Conservation (phyloP, 2,113 vertebrate species). For the Solea senegalensis region DNA sequence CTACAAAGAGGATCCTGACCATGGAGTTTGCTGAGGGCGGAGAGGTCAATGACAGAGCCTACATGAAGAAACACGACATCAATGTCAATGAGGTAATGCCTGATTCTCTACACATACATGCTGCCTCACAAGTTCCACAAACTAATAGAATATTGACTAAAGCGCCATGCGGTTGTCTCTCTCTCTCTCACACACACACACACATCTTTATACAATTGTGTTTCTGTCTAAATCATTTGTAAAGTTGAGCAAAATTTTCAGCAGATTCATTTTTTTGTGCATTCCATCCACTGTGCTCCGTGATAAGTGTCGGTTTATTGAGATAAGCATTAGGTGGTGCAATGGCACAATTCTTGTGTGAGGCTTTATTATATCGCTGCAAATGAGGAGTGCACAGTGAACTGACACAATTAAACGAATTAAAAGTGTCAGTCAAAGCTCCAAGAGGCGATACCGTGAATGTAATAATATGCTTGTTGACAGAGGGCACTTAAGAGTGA, state of each 20-base stretch:
- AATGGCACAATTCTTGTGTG: no score
- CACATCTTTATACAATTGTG: background rate
- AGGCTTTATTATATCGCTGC: background rate
- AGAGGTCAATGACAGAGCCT: conserved; percentile 92
- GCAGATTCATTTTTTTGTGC: background rate
- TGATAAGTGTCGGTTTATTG: no score
- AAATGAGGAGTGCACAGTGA: background rate
- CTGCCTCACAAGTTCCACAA: no score
- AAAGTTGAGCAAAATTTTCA: background rate
- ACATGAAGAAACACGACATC: conserved; percentile 90
- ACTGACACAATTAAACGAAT: background rate
- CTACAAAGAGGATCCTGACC: conserved; percentile 90
- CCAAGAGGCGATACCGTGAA: background rate
- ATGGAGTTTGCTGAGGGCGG: conserved; percentile 98
- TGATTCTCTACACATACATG: background rate
- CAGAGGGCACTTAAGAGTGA: background rate
- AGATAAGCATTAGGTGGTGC: no score
- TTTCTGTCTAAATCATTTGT: no score
- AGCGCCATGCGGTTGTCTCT: no score
- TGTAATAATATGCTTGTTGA: background rate
- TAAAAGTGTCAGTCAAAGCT: background rate
- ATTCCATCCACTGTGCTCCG: background rate
- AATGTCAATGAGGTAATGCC: conserved; percentile 89
- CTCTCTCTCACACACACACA: background rate
- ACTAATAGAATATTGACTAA: background rate